These are phyloP conservation scores for Euschistus heros DNA, from an alignment of 1,140 invertebrate species.

Conservation along the genomic window DNA sequence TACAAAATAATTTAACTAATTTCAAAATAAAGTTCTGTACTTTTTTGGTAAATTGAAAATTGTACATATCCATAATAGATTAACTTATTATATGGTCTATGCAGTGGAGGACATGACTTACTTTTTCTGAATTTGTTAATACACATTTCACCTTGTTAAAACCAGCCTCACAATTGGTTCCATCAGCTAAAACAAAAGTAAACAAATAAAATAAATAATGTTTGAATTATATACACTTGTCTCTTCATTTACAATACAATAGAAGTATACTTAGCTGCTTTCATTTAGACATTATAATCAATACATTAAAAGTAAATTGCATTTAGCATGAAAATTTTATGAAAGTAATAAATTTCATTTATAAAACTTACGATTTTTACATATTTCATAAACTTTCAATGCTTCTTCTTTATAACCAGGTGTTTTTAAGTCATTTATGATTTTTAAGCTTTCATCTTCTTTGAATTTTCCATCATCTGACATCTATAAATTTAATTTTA, in stretches of 20 bases:
- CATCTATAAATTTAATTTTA: neutral
- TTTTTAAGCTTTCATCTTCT: neutral
- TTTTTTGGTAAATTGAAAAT: no score
- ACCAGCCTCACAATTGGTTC: slow-evolving; percentile 1
- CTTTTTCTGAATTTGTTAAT: neutral
- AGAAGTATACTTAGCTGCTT: neutral
- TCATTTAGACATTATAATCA: neutral
- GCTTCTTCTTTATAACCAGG: neutral
- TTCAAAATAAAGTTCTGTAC: no score
- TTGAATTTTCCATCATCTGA: neutral
- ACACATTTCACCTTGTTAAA: neutral
- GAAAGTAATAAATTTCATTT: neutral
- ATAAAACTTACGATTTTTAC: neutral
- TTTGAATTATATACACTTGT: neutral
- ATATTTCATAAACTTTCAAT: neutral
- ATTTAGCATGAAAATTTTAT: neutral
- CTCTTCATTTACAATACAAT: neutral
- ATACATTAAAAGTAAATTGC: neutral
- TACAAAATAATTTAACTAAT: no score
- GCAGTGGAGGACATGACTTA: neutral
- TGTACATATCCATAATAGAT: no score
- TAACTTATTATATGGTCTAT: no score
- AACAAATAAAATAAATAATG: neutral
- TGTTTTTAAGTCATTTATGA: neutral
- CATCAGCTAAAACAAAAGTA: neutral